Evolutionary conservation across 2,888 invertebrate genomes (phyloP).

Genomic region (Torymus tubicola): DNA sequence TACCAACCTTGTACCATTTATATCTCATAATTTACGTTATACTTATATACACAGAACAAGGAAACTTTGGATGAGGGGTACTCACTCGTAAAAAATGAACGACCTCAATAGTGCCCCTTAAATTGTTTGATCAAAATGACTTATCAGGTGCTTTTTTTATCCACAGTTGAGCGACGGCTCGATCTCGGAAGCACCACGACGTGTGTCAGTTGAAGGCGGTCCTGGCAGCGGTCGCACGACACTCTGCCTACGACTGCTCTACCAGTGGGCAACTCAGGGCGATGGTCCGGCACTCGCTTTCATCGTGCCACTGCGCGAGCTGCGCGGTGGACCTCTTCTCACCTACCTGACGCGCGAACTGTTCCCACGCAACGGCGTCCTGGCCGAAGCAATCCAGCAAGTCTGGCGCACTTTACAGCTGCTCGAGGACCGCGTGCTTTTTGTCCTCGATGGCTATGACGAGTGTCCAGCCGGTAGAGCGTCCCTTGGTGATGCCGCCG

Average conservation of each 20-base stretch:
- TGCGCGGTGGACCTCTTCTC: conserved; percentile 74
- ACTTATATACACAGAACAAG: too few relatives aligned
- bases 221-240: conserved; percentile 78
- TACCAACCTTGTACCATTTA: too few relatives aligned
- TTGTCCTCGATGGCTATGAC: conserved; percentile 79
- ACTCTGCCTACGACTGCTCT: conserved; percentile 77
- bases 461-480: conserved; percentile 75
- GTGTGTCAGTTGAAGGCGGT: conserved; percentile 78
- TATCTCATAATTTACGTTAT: too few relatives aligned
- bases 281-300: conserved; percentile 77
- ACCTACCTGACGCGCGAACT: conserved; percentile 71
- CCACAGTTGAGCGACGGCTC: conserved; percentile 77
- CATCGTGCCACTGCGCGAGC: conserved; percentile 78
- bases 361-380: conserved; percentile 72
- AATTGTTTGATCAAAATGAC: too few relatives aligned
- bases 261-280: conserved; percentile 79
- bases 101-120: too few relatives aligned
- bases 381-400: conserved; percentile 73
- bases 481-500: conserved; percentile 76
- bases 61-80: too few relatives aligned
- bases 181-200: conserved; percentile 77
- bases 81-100: too few relatives aligned
- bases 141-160: background rate
- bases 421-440: conserved; percentile 77
- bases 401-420: conserved; percentile 77